A percentile compares a stretch with the other conserved stretches of the same genome.
These are phyloP conservation scores for Takifugu ocellatus DNA, from an alignment of 2,797 vertebrate species.

Conservation along the genomic window DNA sequence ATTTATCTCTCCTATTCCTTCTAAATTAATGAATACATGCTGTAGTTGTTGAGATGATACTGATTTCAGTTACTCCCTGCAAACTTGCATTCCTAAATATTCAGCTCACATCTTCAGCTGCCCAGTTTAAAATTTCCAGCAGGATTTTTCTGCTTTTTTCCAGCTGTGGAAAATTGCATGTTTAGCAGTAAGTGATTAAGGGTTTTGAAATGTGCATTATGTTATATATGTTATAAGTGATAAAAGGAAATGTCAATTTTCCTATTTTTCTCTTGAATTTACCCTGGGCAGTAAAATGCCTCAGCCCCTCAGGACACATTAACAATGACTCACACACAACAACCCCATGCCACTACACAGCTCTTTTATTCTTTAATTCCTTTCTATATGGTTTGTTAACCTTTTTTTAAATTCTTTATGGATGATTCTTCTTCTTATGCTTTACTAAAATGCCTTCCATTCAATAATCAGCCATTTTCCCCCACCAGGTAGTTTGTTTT, in stretches of 20 bases:
- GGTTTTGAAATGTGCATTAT: too few species aligned
- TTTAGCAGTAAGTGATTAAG: constrained; percentile 2
- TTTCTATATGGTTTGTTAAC: too few species aligned
- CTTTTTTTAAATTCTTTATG: too few species aligned
- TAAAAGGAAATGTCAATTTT: too few species aligned
- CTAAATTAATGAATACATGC: constrained; percentile 50
- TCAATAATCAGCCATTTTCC: not conserved
- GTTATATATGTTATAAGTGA: too few species aligned
- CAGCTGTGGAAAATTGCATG: constrained; percentile 18
- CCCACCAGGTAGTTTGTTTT: too few species aligned
- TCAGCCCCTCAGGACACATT: not conserved
- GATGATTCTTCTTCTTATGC: too few species aligned
- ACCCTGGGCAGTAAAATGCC: not conserved
- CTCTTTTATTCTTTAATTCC: not conserved
- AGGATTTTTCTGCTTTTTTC: constrained; percentile 20
- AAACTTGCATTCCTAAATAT: constrained; percentile 4
- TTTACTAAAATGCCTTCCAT: too few species aligned
- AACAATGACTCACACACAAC: not conserved
- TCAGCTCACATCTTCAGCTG: constrained; percentile 9
- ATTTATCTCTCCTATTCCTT: constrained; percentile 39
- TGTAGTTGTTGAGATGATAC: constrained; percentile 44
- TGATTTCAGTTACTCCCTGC: constrained; percentile 1
- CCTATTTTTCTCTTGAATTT: too few species aligned
- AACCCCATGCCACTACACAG: too few species aligned
- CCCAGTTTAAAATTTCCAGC: constrained; percentile 38